Evolutionary conservation across 2,888 invertebrate genomes (phyloP).

Genomic region (Leptura quadrifasciata): DNA sequence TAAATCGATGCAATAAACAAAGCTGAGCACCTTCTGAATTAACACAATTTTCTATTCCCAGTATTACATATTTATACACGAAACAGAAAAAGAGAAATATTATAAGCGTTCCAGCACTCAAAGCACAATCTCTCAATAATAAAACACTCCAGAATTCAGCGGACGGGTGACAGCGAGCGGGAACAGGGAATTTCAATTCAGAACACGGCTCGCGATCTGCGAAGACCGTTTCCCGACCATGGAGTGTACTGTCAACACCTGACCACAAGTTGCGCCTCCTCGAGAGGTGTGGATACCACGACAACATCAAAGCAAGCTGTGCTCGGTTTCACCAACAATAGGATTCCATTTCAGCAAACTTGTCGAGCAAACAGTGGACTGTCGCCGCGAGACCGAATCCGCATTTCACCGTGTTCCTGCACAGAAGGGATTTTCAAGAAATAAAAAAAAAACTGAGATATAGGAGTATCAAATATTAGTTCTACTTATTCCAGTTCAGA

Average conservation of each 20-base stretch:
- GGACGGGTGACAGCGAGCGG: constrained; percentile 4
- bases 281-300: constrained; percentile 51
- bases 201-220: constrained; percentile 15
- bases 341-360: constrained; percentile 57
- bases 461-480: neutral
- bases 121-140: constrained; percentile 14
- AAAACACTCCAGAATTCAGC: neutral
- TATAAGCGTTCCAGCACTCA: neutral
- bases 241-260: constrained; percentile 61
- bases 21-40: too few species aligned
- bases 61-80: neutral
- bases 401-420: neutral
- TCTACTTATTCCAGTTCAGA: neutral
- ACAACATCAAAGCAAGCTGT: constrained; percentile 54
- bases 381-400: constrained; percentile 38
- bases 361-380: constrained; percentile 50
- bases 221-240: constrained; percentile 42
- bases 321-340: constrained; percentile 42
- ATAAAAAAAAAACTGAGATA: neutral
- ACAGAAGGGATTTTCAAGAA: neutral
- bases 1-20: too few species aligned
- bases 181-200: constrained; percentile 32
- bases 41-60: too few species aligned
- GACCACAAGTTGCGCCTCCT: constrained; percentile 56
- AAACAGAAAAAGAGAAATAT: neutral